phyloP scores from a whole-genome alignment of 2,888 invertebrate genomes.

The Limnephilus rhombicus region DNA sequence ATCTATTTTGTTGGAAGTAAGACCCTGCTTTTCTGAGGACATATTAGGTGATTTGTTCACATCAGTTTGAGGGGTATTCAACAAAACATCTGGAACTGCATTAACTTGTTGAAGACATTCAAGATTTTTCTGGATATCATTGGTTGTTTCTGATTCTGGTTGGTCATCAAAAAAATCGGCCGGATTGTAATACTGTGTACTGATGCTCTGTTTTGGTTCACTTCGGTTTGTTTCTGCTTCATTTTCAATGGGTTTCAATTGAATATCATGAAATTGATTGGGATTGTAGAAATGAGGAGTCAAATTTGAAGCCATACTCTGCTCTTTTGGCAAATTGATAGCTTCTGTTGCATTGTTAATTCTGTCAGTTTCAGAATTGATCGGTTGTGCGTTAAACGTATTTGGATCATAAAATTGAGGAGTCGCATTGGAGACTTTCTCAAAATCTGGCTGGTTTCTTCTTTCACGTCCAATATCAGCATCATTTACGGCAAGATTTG shows the following conservation, averaged over 20 bases:
- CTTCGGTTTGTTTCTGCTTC: background rate
- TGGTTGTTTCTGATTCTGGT: background rate
- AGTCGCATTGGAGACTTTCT: background rate
- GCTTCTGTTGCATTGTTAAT: background rate
- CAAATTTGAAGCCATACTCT: background rate
- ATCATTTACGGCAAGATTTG: background rate
- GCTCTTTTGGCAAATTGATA: background rate
- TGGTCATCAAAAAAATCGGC: background rate
- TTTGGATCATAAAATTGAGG: background rate
- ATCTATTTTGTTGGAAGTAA: background rate
- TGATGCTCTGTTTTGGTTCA: background rate
- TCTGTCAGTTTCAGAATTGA: background rate
- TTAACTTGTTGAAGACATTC: background rate
- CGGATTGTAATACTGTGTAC: background rate
- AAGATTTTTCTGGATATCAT: background rate
- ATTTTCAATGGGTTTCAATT: background rate
- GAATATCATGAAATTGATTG: background rate
- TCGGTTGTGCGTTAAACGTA: background rate
- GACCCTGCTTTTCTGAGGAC: background rate
- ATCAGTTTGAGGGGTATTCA: background rate
- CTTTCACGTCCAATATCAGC: background rate
- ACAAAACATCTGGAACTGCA: constrained; percentile 22
- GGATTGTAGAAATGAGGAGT: constrained; percentile 3
- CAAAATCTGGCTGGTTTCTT: background rate
- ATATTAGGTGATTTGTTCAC: background rate